Percentiles rank a stretch among this genome's conserved stretches.
Evolutionary conservation across 2,113 vertebrate genomes (phyloP).

Genomic region (Alaudala cheleensis): DNA sequence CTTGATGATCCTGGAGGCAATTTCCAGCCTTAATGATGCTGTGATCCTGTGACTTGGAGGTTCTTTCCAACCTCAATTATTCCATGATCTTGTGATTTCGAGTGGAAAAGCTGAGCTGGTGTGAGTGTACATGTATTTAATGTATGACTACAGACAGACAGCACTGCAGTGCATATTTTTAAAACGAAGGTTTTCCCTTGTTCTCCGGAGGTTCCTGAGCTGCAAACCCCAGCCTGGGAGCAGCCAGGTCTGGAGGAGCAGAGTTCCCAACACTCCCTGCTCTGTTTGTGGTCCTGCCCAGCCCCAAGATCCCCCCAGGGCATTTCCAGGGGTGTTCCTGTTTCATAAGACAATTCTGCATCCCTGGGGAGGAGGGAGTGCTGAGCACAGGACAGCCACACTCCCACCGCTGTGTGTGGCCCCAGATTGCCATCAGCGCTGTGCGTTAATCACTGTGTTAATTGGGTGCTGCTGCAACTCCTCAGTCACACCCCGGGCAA

Average conservation of each 20-base stretch:
- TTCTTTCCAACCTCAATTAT: background rate
- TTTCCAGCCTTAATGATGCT: background rate
- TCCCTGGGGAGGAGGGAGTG: background rate
- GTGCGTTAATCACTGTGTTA: background rate
- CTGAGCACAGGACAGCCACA: background rate
- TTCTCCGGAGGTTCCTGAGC: background rate
- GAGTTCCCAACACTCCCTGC: background rate
- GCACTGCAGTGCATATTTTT: fast-evolving
- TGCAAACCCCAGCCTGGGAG: background rate
- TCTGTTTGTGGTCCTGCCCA: background rate
- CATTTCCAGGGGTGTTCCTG: background rate
- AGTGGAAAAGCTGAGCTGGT: background rate
- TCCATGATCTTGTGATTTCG: background rate
- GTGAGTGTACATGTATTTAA: fast-evolving
- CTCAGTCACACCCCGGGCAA: fast-evolving
- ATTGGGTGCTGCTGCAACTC: background rate
- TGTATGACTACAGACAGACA: fast-evolving
- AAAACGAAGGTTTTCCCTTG: background rate
- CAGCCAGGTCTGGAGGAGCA: background rate
- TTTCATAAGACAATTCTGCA: background rate
- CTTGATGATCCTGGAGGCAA: too few species aligned
- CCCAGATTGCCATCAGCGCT: background rate
- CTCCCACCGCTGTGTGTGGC: background rate
- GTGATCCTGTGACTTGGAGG: background rate
- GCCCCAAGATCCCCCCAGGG: background rate